Evolutionary conservation across 2,888 invertebrate species (phyloP).

Genomic region (Lasioglossum lativentre): DNA sequence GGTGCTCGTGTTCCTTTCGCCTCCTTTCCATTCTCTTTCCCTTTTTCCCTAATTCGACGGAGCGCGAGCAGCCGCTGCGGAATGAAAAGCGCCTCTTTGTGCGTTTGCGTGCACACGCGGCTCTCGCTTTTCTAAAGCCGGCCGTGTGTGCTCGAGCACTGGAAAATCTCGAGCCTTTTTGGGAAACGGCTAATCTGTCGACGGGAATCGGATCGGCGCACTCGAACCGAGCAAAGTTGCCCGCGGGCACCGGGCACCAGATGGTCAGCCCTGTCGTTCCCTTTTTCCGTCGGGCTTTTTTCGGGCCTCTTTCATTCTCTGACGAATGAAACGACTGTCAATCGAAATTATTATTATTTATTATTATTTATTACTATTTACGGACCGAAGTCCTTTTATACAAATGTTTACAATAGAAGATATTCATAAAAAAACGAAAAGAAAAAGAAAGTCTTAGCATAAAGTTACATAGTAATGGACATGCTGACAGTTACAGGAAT

Average conservation of each 20-base stretch:
- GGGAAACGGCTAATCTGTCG: constrained; percentile 52
- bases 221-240: constrained; percentile 2
- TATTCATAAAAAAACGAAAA: too few relatives aligned
- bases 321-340: background rate
- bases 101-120: constrained; percentile 16
- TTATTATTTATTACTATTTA: too few relatives aligned
- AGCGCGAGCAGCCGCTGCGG: constrained; percentile 66
- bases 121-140: constrained; percentile 8
- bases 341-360: too few relatives aligned
- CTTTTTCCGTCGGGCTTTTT: constrained; percentile 8
- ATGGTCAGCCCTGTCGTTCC: constrained; percentile 39
- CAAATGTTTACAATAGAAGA: too few relatives aligned
- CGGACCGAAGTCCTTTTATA: too few relatives aligned
- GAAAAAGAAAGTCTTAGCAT: too few relatives aligned
- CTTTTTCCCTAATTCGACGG: constrained; percentile 70
- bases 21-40: constrained; percentile 22
- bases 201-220: constrained; percentile 49
- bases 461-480: too few relatives aligned
- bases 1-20: constrained; percentile 8
- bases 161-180: constrained; percentile 53
- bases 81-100: constrained; percentile 77
- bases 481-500: too few relatives aligned
- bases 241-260: constrained; percentile 12
- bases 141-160: constrained; percentile 34
- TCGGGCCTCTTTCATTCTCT: background rate